Conservation (phyloP, 92 coral and sea anemone genomes). For the Nematostella vectensis region DNA sequence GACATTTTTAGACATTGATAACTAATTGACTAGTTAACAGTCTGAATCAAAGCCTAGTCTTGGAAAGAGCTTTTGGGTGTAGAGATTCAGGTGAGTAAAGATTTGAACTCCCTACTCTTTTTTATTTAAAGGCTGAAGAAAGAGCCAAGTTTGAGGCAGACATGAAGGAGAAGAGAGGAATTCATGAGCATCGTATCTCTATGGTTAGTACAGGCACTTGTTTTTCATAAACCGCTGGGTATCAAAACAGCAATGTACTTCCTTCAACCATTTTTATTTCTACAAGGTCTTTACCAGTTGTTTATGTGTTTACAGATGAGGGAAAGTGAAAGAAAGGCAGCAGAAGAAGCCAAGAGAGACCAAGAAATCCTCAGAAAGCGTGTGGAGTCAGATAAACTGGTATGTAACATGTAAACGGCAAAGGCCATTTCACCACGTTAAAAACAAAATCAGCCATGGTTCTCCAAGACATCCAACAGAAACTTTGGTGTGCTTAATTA, state of each 20-base stretch:
- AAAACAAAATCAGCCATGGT: no score
- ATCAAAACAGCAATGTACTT: no score
- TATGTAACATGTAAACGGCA: constrained; percentile 21
- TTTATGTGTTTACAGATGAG: constrained; percentile 71
- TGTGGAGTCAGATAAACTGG: constrained; percentile 81
- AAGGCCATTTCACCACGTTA: no score
- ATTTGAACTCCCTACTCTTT: no score
- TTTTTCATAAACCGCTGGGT: no score
- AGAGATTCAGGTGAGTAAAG: no score
- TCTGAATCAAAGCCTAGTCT: no score
- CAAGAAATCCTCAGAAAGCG: constrained; percentile 69
- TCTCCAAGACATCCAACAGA: not conserved
- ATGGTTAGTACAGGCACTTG: constrained; percentile 62
- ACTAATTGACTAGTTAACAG: no score
- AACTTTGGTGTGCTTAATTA: not conserved
- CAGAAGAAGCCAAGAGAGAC: constrained; percentile 45
- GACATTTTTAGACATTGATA: no score
- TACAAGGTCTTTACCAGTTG: no score
- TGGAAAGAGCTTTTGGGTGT: no score
- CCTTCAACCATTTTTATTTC: no score
- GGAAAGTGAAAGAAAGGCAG: constrained; percentile 51
- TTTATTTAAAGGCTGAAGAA: constrained; percentile 56
- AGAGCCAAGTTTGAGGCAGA: constrained; percentile 56
- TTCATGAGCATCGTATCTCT: constrained; percentile 76
- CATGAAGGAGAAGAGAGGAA: constrained; percentile 52